Evolutionary conservation across 2,888 invertebrate species (phyloP).

Genomic region (Myathropa florea): DNA sequence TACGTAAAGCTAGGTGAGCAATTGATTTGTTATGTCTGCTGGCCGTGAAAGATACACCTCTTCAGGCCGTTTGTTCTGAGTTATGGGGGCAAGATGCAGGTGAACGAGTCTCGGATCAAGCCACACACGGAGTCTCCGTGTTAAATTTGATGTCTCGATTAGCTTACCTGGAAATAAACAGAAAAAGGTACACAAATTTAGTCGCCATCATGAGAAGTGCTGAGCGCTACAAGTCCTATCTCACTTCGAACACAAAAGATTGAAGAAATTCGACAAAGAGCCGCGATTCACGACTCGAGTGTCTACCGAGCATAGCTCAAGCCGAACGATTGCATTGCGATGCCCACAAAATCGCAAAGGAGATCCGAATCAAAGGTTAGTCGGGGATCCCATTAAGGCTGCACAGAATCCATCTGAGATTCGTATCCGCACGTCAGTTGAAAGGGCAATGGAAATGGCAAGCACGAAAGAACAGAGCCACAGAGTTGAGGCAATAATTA

Average conservation of each 20-base stretch:
- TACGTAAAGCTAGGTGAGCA: conserved; percentile 6
- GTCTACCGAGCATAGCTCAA: background rate
- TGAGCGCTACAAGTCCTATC: conserved; percentile 1
- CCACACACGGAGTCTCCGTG: background rate
- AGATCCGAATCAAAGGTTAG: conserved; percentile 22
- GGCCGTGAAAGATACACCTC: background rate
- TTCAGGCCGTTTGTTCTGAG: background rate
- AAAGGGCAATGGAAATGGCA: conserved; percentile 68
- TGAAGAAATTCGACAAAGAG: background rate
- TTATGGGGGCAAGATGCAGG: too few species aligned
- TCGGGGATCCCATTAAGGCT: conserved; percentile 29
- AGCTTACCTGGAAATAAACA: conserved; percentile 56
- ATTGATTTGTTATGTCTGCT: conserved; percentile 3
- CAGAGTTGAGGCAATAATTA: conserved; percentile 38
- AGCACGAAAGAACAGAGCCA: background rate
- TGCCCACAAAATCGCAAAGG: conserved; percentile 10
- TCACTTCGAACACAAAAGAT: conserved; percentile 3
- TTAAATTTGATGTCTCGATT: conserved; percentile 5
- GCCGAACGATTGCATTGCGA: conserved; percentile 49
- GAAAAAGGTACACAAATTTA: conserved; percentile 5
- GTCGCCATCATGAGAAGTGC: conserved; percentile 4
- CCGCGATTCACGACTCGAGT: conserved; percentile 30
- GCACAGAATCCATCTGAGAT: conserved; percentile 58
- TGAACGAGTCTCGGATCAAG: too few species aligned
- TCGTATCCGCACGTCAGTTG: conserved; percentile 29